Evolutionary conservation across 1,140 invertebrate genomes (phyloP), one percentile per base, ranked within the genome.

Genomic region (Ceratosolen fusciceps): DNA sequence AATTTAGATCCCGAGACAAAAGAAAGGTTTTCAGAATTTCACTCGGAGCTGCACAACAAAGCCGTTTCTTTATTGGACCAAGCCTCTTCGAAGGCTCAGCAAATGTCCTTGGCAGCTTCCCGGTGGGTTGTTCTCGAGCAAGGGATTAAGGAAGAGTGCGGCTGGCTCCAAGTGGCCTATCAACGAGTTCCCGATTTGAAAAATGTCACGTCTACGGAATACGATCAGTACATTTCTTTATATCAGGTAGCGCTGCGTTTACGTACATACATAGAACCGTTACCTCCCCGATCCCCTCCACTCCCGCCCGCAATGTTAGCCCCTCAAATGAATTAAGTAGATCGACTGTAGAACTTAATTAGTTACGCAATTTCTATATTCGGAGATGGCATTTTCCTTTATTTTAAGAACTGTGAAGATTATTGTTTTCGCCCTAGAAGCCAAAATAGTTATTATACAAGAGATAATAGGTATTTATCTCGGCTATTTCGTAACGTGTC

Each of bases 61-160:
- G 95, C 96, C 26, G 94, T 93, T 5, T 88, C 91, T 19, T 93
- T 97, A 75, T 88, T 97, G 73, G 96, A 97, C 81, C 93, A 94
- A 86, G 95, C 95, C 14, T 94, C 95, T 2, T 93, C 93, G 52
- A 91, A 94, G 60, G 94, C 95, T 54, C 95, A 96, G 83, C 93
- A 95, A 87, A 94, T 97, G 92, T 94, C 95, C 14, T 88, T 95
- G 68, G 95, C 96, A 3, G 94, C 96, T 34, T 96, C 95, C 0
- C 92, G 94, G 67, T 97, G 96, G 96, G 94, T 94, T 1, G 88
- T 95, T 0, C 86, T 96, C 3, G 94, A 96, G 85, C 94, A 96
- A 86, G 94, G 94, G 1, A 93, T 96, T 88, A 93, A 94, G 79
- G 95, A 96, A 84, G 96, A 97, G 90, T 88, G 92, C 68, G 93